phyloP scores from a whole-genome alignment of 2,797 vertebrate species.

The Pseudochaenichthys georgianus region DNA sequence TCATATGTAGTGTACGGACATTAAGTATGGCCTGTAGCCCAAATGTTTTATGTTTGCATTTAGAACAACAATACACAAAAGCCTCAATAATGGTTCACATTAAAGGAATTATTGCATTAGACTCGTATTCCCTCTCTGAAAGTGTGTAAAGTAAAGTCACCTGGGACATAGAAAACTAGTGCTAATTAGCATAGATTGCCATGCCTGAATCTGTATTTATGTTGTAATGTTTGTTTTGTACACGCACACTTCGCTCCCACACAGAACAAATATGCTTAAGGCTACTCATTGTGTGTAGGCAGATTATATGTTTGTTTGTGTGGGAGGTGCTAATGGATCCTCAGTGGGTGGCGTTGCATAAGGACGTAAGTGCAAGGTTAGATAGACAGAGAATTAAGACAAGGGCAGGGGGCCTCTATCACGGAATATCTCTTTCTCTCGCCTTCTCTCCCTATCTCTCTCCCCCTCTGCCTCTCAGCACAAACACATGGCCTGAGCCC shows the following conservation, averaged over 20 bases:
- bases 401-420: conserved; percentile 2
- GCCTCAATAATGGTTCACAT: neutral
- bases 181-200: conserved; percentile 2
- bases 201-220: conserved; percentile 29
- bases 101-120: no score
- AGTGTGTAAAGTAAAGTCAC: neutral
- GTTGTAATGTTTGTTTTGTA: conserved; percentile 45
- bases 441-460: conserved; percentile 4
- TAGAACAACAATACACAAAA: neutral
- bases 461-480: conserved; percentile 22
- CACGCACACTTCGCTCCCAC: conserved; percentile 59
- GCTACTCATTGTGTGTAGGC: conserved; percentile 64
- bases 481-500: conserved; percentile 28
- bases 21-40: neutral
- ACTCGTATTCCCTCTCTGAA: neutral
- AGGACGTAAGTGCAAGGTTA: conserved; percentile 63
- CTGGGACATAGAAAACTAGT: neutral
- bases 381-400: conserved; percentile 39
- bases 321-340: conserved; percentile 61
- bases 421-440: conserved; percentile 21
- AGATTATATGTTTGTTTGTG: conserved; percentile 33
- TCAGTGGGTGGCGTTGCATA: conserved; percentile 73
- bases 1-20: neutral
- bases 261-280: conserved; percentile 65
- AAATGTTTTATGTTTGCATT: neutral